Base-by-base conservation (phyloP, 2,797 vertebrate genomes). In the Amblyopsis hoosieri region DNA sequence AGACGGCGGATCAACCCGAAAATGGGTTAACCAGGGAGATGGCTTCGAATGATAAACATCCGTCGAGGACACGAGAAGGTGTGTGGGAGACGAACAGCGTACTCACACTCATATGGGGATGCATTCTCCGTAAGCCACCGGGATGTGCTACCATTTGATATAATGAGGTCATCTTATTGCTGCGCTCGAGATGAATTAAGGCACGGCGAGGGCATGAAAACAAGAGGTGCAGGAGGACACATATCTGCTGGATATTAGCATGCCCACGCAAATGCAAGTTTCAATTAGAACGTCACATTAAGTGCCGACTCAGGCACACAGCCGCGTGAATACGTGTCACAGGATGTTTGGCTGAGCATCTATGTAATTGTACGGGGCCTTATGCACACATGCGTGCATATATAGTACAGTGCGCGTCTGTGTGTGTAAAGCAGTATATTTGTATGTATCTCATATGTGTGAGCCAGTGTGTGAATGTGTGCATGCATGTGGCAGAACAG, bases 1-100 rank as follows among this genome's bases (percentile, higher is more conserved):
- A 17, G 42, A 78, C 0, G 0, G 17, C 48, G 53, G 53, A 56
- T 49, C 48, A 50, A 53, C 11, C 5, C 0, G 29, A 42, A 3
- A 46, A 57, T 55, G 19, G 12, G 42, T 51, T 68, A 69, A 68
- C 55, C 37, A 63, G 69, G 79, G 65, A 64, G 56, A 63, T 65
- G 51, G 53, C 10, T 75, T 67, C 72, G 58, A 57, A 71, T 64
- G 76, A 69, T 67, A 63, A 17, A 52, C 61, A 78, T 83, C 77
- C 67, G 54, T 64, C 54, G 31, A 51, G 17, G 53, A 71, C 54
- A 49, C 64, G 52, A 66, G 13, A 11, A 12, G 1, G 12, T 0
- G 1, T 12, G 48, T 45, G 33, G 14, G 14, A 62, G 12, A 12
- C 66, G 80, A 88, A 69, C 85, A 76, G 82, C 57, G 6, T 46